Evolutionary conservation across 2,888 invertebrate species (phyloP), one percentile per base, ranked within the genome.

Genomic region (Copidosoma aretas): DNA sequence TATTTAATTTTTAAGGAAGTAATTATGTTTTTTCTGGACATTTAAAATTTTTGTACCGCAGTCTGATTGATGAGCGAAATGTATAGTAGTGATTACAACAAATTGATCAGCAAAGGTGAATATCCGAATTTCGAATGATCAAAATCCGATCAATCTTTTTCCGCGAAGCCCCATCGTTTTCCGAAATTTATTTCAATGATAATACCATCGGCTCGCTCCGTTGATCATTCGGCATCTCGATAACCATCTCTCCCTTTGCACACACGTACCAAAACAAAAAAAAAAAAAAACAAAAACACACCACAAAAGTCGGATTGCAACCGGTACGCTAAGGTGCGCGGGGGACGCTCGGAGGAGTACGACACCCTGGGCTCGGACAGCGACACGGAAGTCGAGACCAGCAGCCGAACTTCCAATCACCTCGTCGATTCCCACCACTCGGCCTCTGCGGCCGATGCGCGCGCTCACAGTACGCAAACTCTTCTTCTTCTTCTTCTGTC

Each of bases 351-450:
- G 86, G 94, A 94, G 90, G 94, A 94, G 88, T 94, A 94, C 88
- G 94, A 94, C 88, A 91, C 91, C 80, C 87, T 91, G 81, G 91
- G 91, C 81, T 91, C 91, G 84, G 91, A 91, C 86, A 93, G 93
- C 84, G 94, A 94, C 85, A 87, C 87, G 81, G 89, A 89, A 76
- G 89, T 90, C 81, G 91, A 91, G 78, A 86, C 85, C 73, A 86
- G 85, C 74, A 85, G 84, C 81, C 85, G 85, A 75, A 84, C 84
- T 53, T 84, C 85, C 67, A 84, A 83, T 77, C 86, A 85, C 75
- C 80, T 86, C 75, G 86, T 86, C 75, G 86, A 86, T 76, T 81
- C 83, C 77, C 22, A 82, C 75, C 83, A 83, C 78, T 80, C 83
- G 79, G 81, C 81, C 77, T 82, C 81, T 80, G 80, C 78, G 76